These are phyloP conservation scores for Leptodactylus fallax DNA, from an alignment of 2,797 vertebrate species.

Conservation along the genomic window DNA sequence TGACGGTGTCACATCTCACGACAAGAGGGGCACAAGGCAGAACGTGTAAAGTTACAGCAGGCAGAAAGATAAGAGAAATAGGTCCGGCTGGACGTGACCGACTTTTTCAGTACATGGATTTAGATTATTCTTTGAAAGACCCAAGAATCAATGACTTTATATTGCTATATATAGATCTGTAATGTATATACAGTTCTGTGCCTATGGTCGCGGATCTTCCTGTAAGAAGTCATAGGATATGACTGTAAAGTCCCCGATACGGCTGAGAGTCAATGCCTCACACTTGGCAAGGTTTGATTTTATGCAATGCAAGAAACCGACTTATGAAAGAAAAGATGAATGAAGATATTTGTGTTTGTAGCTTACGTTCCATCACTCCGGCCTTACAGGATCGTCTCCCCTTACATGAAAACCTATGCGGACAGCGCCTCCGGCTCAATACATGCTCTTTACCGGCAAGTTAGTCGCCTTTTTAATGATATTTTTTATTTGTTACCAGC, in stretches of 20 bases:
- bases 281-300: constrained; percentile 38
- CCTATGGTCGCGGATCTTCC: not conserved
- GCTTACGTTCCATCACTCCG: not conserved
- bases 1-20: not conserved
- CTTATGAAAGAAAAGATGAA: not conserved
- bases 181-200: not conserved
- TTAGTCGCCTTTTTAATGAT: not conserved
- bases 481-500: not conserved
- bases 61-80: not conserved
- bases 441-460: not conserved
- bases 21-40: not conserved
- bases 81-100: not conserved
- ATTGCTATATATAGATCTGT: constrained; percentile 16
- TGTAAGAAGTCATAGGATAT: not conserved
- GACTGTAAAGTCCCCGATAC: not conserved
- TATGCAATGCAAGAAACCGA: not conserved
- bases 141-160: constrained; percentile 14
- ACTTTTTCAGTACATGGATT: not conserved
- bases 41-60: not conserved
- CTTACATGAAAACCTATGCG: constrained; percentile 14
- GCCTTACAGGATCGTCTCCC: constrained; percentile 15
- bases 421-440: constrained; percentile 6
- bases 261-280: not conserved
- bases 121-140: constrained; percentile 5
- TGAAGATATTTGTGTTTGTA: constrained; percentile 6